Evolutionary conservation across 2,113 vertebrate species (phyloP).

Genomic region (Tyrannus savana): DNA sequence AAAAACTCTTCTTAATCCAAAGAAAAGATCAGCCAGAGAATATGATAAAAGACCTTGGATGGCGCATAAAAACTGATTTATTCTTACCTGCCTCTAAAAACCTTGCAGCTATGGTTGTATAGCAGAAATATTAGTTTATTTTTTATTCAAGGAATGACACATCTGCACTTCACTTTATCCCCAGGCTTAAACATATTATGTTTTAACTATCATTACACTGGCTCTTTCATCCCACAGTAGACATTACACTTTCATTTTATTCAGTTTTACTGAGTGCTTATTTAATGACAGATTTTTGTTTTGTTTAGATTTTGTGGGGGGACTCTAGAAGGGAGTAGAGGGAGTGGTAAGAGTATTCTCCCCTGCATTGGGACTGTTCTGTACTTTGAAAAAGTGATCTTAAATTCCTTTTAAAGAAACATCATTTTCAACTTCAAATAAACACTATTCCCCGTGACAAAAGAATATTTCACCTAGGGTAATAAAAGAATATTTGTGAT

Average conservation of each 20-base stretch:
- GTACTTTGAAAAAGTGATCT: not conserved
- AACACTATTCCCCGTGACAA: not conserved
- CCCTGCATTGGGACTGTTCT: not conserved
- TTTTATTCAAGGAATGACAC: not conserved
- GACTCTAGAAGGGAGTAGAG: not conserved
- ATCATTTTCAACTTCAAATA: not conserved
- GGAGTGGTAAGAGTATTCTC: not conserved
- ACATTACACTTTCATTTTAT: not conserved
- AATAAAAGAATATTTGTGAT: not conserved
- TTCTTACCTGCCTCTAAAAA: not conserved
- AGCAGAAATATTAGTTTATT: not conserved
- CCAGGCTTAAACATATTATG: not conserved
- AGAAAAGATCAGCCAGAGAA: not conserved
- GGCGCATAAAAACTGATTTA: not conserved
- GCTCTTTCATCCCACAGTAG: not conserved
- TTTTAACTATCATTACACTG: not conserved
- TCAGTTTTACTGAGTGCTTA: not conserved
- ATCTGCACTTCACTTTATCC: not conserved
- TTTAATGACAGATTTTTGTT: not conserved
- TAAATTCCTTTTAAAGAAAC: not conserved
- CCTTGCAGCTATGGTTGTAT: not conserved
- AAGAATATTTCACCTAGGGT: not conserved
- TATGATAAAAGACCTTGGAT: not conserved
- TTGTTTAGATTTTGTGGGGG: not conserved
- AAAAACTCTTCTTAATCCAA: not conserved